Evolutionary conservation across 2,888 invertebrate genomes (phyloP), one percentile per base, ranked within the genome.

Genomic region (Steinernema hermaphroditum): DNA sequence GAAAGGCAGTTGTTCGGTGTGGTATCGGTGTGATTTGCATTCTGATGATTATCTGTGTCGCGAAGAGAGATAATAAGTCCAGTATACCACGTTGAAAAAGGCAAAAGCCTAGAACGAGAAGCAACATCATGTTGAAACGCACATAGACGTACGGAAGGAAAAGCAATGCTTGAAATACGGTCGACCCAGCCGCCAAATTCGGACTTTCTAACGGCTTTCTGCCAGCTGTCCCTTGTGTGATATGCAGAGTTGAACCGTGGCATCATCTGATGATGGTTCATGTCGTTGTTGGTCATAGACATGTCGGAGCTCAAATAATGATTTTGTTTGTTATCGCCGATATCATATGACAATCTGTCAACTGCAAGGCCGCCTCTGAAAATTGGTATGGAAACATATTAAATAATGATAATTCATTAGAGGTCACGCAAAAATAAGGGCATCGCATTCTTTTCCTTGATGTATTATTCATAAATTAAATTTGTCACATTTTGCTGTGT

Each of bases 171-270:
- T 16, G 83, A 81, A 2, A 82, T 74, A 32, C 82, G 77, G 72
- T 85, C 85, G 29, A 85, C 80, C 19, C 77, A 71, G 9, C 82
- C 84, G 8, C 85, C 85, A 1, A 83, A 74, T 19, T 85, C 84
- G n/a, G 75, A 76, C 37, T 69, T 72, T 22, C 44, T 68, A 2
- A 68, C 57, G 9, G 43, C 57, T 19, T 57, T 57, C 43, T 57
- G 57, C 74, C 74, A 73, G 34, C 62, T 73, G 62, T 69, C 69
- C 12, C 27, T 12, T 4, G 29, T 32, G 6, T 62, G 34, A 34
- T 62, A 62, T 12, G 62, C 22, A 2, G 50, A 22, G 27, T 27
- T 29, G 29, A 62, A 29, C 2, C 62, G 29, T 27, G 62, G 62
- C 16, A 62, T 29, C 62, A 62, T 62, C 16, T 24, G 29, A 27